Conservation (phyloP, 2,888 invertebrate species). For the Rhynchonema sp. region DNA sequence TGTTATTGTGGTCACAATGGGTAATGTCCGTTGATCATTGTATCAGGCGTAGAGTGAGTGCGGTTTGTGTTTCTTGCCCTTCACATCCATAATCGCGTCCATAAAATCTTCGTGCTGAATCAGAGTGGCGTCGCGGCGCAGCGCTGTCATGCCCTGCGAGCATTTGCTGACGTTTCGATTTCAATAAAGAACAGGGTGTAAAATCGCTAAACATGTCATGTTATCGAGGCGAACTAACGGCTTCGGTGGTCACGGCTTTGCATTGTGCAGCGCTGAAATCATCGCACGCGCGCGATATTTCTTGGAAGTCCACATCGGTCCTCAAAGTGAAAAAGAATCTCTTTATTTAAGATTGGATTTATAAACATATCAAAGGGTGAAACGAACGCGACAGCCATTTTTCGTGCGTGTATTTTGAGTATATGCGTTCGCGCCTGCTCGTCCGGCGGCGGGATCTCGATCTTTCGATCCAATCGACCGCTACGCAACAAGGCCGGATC, state of each 20-base stretch:
- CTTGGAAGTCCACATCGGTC: constrained; percentile 9
- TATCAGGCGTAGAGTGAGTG: constrained; percentile 64
- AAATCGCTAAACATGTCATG: not conserved
- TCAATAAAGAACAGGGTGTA: not conserved
- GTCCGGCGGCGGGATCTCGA: constrained; percentile 93
- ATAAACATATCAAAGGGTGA: too few species aligned
- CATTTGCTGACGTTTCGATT: not conserved
- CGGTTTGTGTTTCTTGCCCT: constrained; percentile 95
- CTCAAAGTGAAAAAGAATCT: too few species aligned
- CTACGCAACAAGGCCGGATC: constrained; percentile 86
- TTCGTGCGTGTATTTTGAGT: constrained; percentile 56
- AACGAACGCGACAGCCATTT: constrained; percentile 63
- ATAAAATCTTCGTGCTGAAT: constrained; percentile 95
- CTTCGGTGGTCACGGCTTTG: constrained; percentile 94
- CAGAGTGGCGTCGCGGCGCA: constrained; percentile 68
- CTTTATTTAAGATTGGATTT: too few species aligned
- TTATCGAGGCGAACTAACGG: constrained; percentile 37
- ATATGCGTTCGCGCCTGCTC: constrained; percentile 90
- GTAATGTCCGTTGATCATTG: too few species aligned
- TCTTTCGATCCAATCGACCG: constrained; percentile 84
- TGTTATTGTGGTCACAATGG: too few species aligned
- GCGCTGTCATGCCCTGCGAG: constrained; percentile 75
- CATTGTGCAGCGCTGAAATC: constrained; percentile 98
- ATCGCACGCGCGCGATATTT: constrained; percentile 47
- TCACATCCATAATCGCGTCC: constrained; percentile 96